Evolutionary conservation across 2,888 invertebrate species (phyloP).

Genomic region (Trachelus tabidus): DNA sequence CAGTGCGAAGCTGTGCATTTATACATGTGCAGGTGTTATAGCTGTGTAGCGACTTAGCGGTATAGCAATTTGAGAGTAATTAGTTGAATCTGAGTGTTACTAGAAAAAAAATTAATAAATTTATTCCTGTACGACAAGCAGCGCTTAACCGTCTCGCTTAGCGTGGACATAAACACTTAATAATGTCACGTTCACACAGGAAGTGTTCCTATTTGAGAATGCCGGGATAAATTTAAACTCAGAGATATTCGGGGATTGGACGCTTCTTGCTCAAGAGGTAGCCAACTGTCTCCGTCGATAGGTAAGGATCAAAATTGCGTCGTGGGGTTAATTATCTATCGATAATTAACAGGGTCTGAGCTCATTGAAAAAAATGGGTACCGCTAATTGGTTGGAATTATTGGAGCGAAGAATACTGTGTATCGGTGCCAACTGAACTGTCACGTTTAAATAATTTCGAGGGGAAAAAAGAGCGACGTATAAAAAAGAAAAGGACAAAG

Average conservation of each 20-base stretch:
- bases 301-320: neutral
- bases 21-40: neutral
- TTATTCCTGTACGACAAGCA: neutral
- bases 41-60: neutral
- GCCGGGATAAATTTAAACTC: neutral
- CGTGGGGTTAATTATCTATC: neutral
- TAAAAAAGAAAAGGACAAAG: neutral
- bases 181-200: neutral
- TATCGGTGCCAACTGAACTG: conserved; percentile 24
- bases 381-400: conserved; percentile 24
- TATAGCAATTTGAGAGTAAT: neutral
- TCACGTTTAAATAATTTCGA: conserved; percentile 9
- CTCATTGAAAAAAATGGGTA: neutral
- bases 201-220: neutral
- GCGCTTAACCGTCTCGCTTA: neutral
- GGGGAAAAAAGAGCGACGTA: neutral
- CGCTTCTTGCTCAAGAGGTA: neutral
- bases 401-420: conserved; percentile 24
- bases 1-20: neutral
- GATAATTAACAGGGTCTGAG: neutral
- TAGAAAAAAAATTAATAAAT: neutral
- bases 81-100: neutral
- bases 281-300: neutral
- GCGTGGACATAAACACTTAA: neutral
- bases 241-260: neutral